Conservation (phyloP, 2,888 invertebrate genomes). For the Caenorhabditis angaria region DNA sequence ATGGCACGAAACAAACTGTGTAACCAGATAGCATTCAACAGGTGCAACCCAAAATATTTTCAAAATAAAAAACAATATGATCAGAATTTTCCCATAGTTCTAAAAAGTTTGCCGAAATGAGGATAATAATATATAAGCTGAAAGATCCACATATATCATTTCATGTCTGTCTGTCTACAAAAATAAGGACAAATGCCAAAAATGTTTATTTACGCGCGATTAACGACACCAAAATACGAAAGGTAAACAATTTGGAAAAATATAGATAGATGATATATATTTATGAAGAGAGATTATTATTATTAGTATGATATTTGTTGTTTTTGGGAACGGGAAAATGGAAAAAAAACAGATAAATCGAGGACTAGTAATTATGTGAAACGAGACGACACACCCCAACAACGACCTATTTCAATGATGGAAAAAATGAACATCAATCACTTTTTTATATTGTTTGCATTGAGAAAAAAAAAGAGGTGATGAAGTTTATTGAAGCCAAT, state of each 20-base stretch:
- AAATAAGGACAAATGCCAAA: neutral
- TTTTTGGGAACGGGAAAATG: neutral
- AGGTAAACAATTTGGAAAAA: neutral
- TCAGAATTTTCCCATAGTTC: neutral
- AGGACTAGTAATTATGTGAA: conserved; percentile 2
- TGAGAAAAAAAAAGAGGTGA: too few relatives aligned
- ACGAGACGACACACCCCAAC: neutral
- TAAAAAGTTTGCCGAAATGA: too few relatives aligned
- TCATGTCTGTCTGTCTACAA: neutral
- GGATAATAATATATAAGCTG: neutral
- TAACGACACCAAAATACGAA: conserved; percentile 2
- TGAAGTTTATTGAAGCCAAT: too few relatives aligned
- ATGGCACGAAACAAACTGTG: neutral
- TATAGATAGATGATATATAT: neutral
- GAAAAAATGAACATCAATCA: too few relatives aligned
- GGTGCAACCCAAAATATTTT: neutral
- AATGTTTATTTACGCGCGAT: neutral
- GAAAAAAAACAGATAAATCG: neutral
- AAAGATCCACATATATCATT: neutral
- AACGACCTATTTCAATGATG: neutral
- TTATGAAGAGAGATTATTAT: neutral
- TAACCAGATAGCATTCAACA: conserved; percentile 1
- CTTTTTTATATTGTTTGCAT: too few relatives aligned
- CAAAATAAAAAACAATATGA: neutral
- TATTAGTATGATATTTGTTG: too few relatives aligned